Evolutionary conservation across 2,888 invertebrate species (phyloP), one percentile per base, ranked within the genome.

Genomic region (Automeris io): DNA sequence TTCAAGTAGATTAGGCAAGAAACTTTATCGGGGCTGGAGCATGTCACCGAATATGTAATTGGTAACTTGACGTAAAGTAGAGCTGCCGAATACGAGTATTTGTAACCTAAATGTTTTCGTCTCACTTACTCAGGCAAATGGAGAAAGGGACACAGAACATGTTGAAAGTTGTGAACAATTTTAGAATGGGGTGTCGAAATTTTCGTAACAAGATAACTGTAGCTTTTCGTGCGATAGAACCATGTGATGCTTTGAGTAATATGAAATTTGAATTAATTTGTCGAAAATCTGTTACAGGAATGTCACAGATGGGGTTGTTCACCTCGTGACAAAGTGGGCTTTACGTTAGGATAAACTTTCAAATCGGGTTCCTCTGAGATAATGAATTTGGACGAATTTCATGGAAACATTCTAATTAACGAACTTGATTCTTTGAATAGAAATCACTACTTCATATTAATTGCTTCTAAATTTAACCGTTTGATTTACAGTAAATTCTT

Each of bases 251-350:
- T 52, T 41, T 33, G 43, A 51, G 51, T 51, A 49, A 35, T 49
- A 51, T 55, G 40, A 41, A 34, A 42, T 42, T 45, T 43, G 23
- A 45, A 49, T 51, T 54, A 55, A 55, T 55, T 49, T 52, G 39
- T 42, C 36, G 39, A 42, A 46, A 40, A 46, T 41, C 43, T 37
- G 37, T 37, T 23, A 18, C 26, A 16, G 25, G 37, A 22, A 37
- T 37, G 37, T 37, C 31, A 23, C 37, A 23, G 29, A 16, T 11
- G 7, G 19, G 35, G 29, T 37, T 31, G 37, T 37, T 31, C 31
- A 26, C 22, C 9, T 22, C 11, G 18, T 29, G 37, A 31, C 37
- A 31, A 32, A 31, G 31, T 16, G n/a, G 8, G 22, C 29, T 37
- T 37, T 23, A 32, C 37, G 31, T 37, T 22, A 16, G 18, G 16